These are phyloP conservation scores for Leucoptera coffeella DNA, from an alignment of 2,888 invertebrate genomes.

Conservation along the genomic window DNA sequence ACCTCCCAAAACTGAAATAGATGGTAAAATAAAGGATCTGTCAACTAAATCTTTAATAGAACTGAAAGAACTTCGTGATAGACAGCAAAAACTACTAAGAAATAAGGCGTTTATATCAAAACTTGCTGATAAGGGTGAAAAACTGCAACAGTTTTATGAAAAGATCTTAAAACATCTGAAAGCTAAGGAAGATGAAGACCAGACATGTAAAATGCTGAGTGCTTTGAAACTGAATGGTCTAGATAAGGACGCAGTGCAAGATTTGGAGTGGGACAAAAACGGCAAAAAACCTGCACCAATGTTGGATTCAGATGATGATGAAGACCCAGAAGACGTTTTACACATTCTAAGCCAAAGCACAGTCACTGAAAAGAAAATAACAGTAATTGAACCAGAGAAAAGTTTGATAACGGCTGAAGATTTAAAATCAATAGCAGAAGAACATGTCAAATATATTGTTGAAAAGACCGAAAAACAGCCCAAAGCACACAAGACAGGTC, in stretches of 20 bases:
- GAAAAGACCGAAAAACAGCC: constrained; percentile 37
- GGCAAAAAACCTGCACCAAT: constrained; percentile 18
- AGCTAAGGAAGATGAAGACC: constrained; percentile 38
- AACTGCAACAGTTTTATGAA: constrained; percentile 37
- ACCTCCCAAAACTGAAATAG: constrained; percentile 37
- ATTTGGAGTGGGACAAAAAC: constrained; percentile 56
- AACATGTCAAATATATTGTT: constrained; percentile 49
- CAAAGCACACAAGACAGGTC: constrained; percentile 14
- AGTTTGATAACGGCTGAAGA: constrained; percentile 45
- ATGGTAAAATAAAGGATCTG: constrained; percentile 48
- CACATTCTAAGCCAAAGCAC: constrained; percentile 53
- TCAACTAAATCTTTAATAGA: constrained; percentile 34
- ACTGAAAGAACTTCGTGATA: constrained; percentile 43
- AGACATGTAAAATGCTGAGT: constrained; percentile 40
- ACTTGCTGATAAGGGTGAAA: constrained; percentile 55
- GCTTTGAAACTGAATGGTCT: constrained; percentile 35
- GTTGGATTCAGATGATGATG: constrained; percentile 54
- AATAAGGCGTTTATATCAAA: constrained; percentile 46
- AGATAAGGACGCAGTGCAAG: constrained; percentile 37
- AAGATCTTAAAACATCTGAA: constrained; percentile 42
- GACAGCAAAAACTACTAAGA: constrained; percentile 49
- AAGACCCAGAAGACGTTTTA: constrained; percentile 52
- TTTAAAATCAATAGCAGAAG: constrained; percentile 34
- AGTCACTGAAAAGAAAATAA: constrained; percentile 38
- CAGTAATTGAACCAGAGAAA: constrained; percentile 31